Conservation (phyloP, 2,113 vertebrate species). For the Nesogale talazaci region DNA sequence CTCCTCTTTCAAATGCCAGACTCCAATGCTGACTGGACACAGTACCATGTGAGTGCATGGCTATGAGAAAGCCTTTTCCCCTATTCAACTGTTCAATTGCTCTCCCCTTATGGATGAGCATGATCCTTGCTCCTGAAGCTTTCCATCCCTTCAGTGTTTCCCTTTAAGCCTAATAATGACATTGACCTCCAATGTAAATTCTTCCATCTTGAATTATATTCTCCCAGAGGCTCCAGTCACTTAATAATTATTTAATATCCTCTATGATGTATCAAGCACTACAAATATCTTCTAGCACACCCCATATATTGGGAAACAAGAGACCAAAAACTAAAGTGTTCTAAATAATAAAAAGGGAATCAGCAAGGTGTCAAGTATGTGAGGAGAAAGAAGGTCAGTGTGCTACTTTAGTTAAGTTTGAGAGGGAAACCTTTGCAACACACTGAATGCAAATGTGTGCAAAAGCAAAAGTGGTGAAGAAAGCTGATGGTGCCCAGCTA, state of each 20-base stretch:
- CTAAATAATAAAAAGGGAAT: neutral
- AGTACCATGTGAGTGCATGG: neutral
- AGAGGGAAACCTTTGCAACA: neutral
- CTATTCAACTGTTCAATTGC: neutral
- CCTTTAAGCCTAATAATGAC: constrained; percentile 35
- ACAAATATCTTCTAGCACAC: too few species aligned
- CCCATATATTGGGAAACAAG: neutral
- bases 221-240: neutral
- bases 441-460: too few species aligned
- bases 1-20: neutral
- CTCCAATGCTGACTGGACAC: neutral
- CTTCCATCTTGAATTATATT: neutral
- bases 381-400: neutral
- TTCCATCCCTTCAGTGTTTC: constrained; percentile 35
- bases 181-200: neutral
- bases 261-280: neutral
- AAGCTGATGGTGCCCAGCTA: too few species aligned
- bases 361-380: neutral
- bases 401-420: neutral
- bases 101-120: neutral
- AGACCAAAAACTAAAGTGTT: constrained; percentile 32
- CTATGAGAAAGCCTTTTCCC: neutral
- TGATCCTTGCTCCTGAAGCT: neutral
- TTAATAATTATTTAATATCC: constrained; percentile 19
- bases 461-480: too few species aligned